A percentile compares a stretch with the other conserved stretches of the same genome.
Conservation (phyloP, 2,113 vertebrate species). For the Serinus canaria region DNA sequence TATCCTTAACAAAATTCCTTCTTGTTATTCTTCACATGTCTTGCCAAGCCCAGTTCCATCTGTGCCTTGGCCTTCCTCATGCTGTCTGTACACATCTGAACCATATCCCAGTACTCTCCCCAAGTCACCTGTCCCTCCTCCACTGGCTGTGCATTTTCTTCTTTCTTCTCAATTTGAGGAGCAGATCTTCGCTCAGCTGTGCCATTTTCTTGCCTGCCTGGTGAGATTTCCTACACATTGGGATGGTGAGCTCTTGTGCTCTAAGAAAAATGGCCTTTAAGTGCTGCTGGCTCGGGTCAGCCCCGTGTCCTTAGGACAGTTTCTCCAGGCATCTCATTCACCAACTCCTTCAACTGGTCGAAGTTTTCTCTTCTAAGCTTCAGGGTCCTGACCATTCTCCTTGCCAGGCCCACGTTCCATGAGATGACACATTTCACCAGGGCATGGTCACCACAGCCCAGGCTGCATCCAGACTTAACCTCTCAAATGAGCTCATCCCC, state of each 20-base stretch:
- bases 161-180: not conserved
- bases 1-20: not conserved
- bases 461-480: not conserved
- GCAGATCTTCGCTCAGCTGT: not conserved
- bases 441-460: not conserved
- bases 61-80: not conserved
- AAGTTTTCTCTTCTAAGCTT: not conserved
- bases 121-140: not conserved
- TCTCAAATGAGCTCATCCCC: rapidly evolving
- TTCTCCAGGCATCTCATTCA: not conserved
- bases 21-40: not conserved
- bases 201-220: no score
- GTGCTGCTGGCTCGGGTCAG: not conserved
- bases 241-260: not conserved
- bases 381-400: not conserved
- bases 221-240: rapidly evolving
- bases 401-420: rapidly evolving
- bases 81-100: not conserved
- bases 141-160: not conserved
- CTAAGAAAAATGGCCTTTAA: not conserved
- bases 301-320: rapidly evolving
- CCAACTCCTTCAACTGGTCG: rapidly evolving
- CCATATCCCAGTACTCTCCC: no score
- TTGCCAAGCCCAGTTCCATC: not conserved
- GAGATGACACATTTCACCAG: not conserved